A percentile compares a stretch with the other conserved stretches of the same genome.
phyloP scores from a whole-genome alignment of 2,113 vertebrate species.

The Orthonyx spaldingii region DNA sequence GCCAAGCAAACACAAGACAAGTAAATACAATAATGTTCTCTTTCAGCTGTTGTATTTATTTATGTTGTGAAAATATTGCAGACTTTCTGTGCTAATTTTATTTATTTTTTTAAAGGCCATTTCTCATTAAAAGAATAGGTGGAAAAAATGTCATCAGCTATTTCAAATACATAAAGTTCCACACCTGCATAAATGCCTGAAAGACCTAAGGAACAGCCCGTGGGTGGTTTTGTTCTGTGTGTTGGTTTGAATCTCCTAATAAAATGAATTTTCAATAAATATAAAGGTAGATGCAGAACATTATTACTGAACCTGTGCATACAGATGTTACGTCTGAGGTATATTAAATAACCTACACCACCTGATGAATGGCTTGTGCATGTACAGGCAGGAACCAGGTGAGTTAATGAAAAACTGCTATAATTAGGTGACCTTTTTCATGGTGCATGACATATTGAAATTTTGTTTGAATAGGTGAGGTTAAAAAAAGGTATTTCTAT shows the following conservation, averaged over 20 bases:
- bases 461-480: constrained; percentile 48
- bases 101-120: neutral
- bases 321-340: constrained; percentile 11
- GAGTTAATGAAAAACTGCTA: constrained; percentile 27
- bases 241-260: constrained; percentile 8
- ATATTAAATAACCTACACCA: neutral
- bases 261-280: constrained; percentile 39
- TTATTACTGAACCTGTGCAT: constrained; percentile 3
- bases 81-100: neutral
- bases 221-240: constrained; percentile 33
- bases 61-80: neutral
- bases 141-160: neutral
- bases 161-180: constrained; percentile 21
- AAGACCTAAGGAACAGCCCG: constrained; percentile 13
- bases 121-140: constrained; percentile 16
- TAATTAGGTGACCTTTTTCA: constrained; percentile 3
- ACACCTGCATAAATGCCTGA: constrained; percentile 38
- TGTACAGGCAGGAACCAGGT: neutral
- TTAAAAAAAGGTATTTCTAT: constrained; percentile 14
- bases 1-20: neutral
- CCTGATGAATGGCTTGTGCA: neutral
- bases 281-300: neutral
- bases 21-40: neutral
- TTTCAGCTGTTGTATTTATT: neutral
- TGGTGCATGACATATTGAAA: constrained; percentile 6